Evolutionary conservation across 2,797 vertebrate genomes (phyloP).

Genomic region (Remorina albescens): DNA sequence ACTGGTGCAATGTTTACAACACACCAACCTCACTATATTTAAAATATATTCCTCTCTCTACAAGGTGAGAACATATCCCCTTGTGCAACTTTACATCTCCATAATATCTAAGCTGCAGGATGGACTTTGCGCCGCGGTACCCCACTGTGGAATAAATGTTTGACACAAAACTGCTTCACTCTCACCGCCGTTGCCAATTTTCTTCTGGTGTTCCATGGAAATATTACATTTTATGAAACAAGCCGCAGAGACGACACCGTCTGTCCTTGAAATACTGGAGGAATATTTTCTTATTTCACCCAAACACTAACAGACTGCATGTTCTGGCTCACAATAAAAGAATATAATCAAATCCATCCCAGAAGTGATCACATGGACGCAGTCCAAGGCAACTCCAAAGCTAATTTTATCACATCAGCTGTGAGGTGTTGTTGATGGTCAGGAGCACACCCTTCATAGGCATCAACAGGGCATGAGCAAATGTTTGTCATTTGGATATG

Average conservation of each 20-base stretch:
- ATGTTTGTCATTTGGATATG: conserved; percentile 13
- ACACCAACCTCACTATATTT: background rate
- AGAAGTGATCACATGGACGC: conserved; percentile 6
- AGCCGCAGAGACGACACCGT: conserved; percentile 21
- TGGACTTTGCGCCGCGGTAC: conserved; percentile 59
- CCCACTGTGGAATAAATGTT: conserved; percentile 59
- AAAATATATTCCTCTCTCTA: conserved; percentile 24
- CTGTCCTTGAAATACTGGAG: conserved; percentile 37
- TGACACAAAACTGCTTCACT: conserved; percentile 55
- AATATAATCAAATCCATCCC: background rate
- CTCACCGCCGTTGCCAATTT: conserved; percentile 36
- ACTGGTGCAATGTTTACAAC: background rate
- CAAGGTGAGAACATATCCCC: conserved; percentile 17
- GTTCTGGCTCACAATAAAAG: conserved; percentile 3
- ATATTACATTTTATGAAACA: conserved; percentile 36
- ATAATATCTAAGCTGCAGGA: conserved; percentile 57
- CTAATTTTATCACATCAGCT: conserved; percentile 12
- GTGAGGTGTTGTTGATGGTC: background rate
- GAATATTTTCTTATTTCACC: background rate
- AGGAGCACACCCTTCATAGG: conserved; percentile 1
- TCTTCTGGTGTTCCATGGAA: conserved; percentile 11
- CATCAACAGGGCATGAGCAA: conserved; percentile 1
- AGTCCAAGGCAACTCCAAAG: conserved; percentile 9
- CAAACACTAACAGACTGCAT: background rate
- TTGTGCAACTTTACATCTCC: conserved; percentile 58